Evolutionary conservation across 1,140 invertebrate species (phyloP).

Genomic region (Mamestra configurata): DNA sequence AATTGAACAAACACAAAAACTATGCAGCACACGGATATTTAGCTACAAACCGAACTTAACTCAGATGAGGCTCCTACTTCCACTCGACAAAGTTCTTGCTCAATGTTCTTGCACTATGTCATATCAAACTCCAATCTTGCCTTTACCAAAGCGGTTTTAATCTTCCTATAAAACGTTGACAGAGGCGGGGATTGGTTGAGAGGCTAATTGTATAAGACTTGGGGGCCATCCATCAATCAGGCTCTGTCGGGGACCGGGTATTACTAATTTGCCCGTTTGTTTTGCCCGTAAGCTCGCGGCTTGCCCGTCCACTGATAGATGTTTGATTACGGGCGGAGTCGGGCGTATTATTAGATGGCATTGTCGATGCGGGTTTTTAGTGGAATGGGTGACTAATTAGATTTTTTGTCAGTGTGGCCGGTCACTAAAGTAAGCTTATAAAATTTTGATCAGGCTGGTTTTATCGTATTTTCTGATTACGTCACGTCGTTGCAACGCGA

Average conservation of each 20-base stretch:
- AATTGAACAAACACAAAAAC: too few relatives aligned
- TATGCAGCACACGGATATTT: background rate
- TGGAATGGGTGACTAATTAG: background rate
- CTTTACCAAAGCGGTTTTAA: conserved; percentile 44
- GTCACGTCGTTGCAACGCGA: too few relatives aligned
- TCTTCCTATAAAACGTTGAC: conserved; percentile 46
- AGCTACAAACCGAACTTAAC: background rate
- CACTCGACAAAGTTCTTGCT: conserved; percentile 26
- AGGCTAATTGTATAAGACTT: conserved; percentile 78
- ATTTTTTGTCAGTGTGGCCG: background rate
- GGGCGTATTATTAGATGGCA: conserved; percentile 29
- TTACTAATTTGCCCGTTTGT: conserved; percentile 85
- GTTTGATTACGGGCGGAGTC: conserved; percentile 62
- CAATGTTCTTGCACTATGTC: background rate
- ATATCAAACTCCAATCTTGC: conserved; percentile 37
- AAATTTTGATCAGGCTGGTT: too few relatives aligned
- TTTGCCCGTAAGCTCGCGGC: conserved; percentile 76
- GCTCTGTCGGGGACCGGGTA: conserved; percentile 71
- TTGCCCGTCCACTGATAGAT: conserved; percentile 69
- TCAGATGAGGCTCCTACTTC: background rate
- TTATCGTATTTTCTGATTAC: too few relatives aligned
- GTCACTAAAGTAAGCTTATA: background rate
- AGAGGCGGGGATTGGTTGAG: conserved; percentile 66
- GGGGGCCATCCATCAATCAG: conserved; percentile 82
- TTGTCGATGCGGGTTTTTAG: conserved; percentile 13